Evolutionary conservation across 2,888 invertebrate species (phyloP).

Genomic region (Laothoe populi): DNA sequence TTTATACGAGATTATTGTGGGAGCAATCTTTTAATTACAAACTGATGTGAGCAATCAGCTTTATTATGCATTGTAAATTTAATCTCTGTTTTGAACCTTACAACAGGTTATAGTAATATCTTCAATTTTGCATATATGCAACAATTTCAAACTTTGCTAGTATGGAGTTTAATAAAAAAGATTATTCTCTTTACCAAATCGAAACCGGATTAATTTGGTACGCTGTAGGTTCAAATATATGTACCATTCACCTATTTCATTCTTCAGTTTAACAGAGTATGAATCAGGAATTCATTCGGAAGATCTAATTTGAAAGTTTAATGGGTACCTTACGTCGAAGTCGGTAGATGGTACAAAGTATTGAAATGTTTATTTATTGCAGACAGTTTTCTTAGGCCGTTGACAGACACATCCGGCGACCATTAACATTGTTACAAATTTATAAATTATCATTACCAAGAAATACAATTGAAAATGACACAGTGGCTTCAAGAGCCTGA

Average conservation of each 20-base stretch:
- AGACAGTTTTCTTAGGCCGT: constrained; percentile 48
- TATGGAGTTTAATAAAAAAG: not conserved
- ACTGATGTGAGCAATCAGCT: not conserved
- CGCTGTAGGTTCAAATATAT: constrained; percentile 21
- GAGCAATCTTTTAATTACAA: constrained; percentile 28
- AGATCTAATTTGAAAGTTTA: constrained; percentile 27
- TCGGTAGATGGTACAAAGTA: constrained; percentile 46
- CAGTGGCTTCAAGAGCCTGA: not conserved
- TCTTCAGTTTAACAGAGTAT: constrained; percentile 45
- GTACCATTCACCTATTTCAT: constrained; percentile 54
- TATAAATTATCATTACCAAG: constrained; percentile 37
- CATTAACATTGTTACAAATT: constrained; percentile 37
- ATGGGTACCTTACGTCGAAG: constrained; percentile 33
- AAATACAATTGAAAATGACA: constrained; percentile 32
- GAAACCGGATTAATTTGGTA: not conserved
- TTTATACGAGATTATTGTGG: constrained; percentile 41
- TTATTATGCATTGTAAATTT: not conserved
- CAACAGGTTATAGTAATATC: too few relatives aligned
- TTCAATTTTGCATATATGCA: not conserved
- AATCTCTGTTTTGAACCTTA: not conserved
- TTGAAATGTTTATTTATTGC: constrained; percentile 65
- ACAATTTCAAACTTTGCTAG: not conserved
- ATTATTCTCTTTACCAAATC: not conserved
- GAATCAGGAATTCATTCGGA: constrained; percentile 24
- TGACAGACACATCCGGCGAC: constrained; percentile 62